Percentiles rank a stretch among this genome's conserved stretches.
These are phyloP conservation scores for Sarcophaga caerulescens DNA, from an alignment of 2,888 invertebrate species.

Conservation along the genomic window DNA sequence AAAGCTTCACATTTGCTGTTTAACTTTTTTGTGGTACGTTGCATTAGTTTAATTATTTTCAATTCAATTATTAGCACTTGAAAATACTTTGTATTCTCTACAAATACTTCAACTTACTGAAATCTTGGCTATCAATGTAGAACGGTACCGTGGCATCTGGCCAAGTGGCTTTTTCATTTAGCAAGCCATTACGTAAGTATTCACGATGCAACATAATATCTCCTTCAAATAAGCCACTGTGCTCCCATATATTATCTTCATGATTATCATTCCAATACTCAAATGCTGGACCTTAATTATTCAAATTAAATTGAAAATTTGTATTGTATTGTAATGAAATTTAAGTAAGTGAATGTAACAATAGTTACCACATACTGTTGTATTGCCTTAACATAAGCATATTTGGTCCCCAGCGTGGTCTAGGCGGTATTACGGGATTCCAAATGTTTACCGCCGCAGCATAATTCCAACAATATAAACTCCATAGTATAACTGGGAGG, in stretches of 20 bases:
- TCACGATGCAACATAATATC: conserved; percentile 83
- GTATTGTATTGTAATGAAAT: neutral
- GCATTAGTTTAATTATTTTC: too few species aligned
- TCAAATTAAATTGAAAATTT: neutral
- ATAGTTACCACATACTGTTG: conserved; percentile 77
- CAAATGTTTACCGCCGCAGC: conserved; percentile 57
- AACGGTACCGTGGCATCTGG: conserved; percentile 83
- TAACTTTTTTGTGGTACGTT: too few species aligned
- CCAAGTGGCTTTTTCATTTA: conserved; percentile 82
- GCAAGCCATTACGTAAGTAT: conserved; percentile 80
- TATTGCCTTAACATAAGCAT: conserved; percentile 76
- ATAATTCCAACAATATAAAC: neutral
- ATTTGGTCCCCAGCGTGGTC: conserved; percentile 76
- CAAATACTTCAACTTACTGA: conserved; percentile 80
- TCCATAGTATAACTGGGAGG: conserved; percentile 1
- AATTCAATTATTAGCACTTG: too few species aligned
- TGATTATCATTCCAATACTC: conserved; percentile 81
- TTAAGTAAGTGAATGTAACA: neutral
- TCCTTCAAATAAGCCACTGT: conserved; percentile 84
- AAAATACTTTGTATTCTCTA: too few species aligned
- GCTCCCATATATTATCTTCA: conserved; percentile 83
- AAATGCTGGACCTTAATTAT: conserved; percentile 75
- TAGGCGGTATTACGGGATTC: conserved; percentile 74
- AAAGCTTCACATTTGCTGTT: too few species aligned
- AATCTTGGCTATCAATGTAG: conserved; percentile 82